These are phyloP conservation scores for Anoplolepis gracilipes DNA, from an alignment of 1,140 invertebrate genomes.

Conservation along the genomic window DNA sequence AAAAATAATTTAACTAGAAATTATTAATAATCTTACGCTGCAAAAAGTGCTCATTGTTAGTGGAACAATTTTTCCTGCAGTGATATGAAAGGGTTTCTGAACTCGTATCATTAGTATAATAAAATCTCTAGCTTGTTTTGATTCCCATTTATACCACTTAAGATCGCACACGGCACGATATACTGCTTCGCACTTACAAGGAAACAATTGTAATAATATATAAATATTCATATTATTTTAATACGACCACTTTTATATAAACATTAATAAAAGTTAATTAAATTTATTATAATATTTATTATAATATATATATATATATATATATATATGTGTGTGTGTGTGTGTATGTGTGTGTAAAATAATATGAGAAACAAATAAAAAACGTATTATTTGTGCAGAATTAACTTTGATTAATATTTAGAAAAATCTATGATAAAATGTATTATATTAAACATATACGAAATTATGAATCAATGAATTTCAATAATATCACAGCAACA, in stretches of 20 bases:
- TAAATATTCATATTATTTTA: not conserved
- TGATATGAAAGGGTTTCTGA: not conserved
- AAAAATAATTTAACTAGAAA: too few relatives aligned
- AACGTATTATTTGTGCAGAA: not conserved
- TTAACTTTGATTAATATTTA: too few relatives aligned
- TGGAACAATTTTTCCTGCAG: not conserved
- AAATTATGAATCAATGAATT: too few relatives aligned
- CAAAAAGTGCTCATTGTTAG: not conserved
- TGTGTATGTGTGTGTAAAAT: too few relatives aligned
- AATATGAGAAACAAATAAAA: too few relatives aligned
- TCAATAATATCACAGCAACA: too few relatives aligned
- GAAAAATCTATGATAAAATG: too few relatives aligned
- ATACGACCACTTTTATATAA: not conserved
- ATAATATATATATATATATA: too few relatives aligned
- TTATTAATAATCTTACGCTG: not conserved
- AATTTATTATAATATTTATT: too few relatives aligned
- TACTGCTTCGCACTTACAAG: not conserved
- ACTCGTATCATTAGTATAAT: constrained; percentile 14
- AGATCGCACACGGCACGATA: not conserved
- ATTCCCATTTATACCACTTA: not conserved
- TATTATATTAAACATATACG: too few relatives aligned
- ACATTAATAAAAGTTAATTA: too few relatives aligned
- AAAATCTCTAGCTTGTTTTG: not conserved
- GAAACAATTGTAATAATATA: not conserved
- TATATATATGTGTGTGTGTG: too few relatives aligned